Percentiles rank a stretch among this genome's conserved stretches.
phyloP scores from a whole-genome alignment of 1,140 invertebrate genomes.

The Drosophila lini region DNA sequence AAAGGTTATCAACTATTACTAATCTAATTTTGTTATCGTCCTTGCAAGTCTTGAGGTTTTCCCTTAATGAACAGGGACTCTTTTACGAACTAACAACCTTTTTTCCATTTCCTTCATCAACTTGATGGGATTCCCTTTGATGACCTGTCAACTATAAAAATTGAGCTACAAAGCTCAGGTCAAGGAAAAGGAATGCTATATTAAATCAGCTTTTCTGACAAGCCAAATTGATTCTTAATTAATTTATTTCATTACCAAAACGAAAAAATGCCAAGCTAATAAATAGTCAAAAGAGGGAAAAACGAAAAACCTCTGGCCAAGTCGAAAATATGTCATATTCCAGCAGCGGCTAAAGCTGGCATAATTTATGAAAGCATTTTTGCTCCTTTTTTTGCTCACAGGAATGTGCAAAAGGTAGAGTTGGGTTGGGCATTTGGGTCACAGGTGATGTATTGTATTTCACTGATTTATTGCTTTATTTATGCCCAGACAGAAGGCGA shows the following conservation, averaged over 20 bases:
- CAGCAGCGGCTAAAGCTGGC: constrained; percentile 53
- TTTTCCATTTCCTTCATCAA: not conserved
- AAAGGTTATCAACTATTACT: not conserved
- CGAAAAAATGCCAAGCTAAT: constrained; percentile 28
- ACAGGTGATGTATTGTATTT: constrained; percentile 79
- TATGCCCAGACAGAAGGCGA: constrained; percentile 59
- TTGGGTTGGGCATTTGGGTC: constrained; percentile 29
- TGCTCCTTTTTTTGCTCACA: constrained; percentile 19
- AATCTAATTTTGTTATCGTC: not conserved
- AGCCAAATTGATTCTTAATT: constrained; percentile 74
- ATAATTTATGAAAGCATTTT: constrained; percentile 67
- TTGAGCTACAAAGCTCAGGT: constrained; percentile 7
- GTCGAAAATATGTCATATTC: constrained; percentile 76
- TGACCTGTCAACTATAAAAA: constrained; percentile 29
- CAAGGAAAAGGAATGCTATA: constrained; percentile 20
- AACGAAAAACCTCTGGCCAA: constrained; percentile 31
- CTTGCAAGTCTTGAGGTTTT: not conserved
- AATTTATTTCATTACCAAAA: constrained; percentile 66
- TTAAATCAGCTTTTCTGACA: constrained; percentile 70
- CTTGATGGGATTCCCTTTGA: constrained; percentile 40
- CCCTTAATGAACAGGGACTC: not conserved
- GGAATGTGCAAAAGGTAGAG: constrained; percentile 16
- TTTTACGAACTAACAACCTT: constrained; percentile 1
- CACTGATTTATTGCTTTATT: constrained; percentile 76
- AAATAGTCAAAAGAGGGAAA: constrained; percentile 36